Evolutionary conservation across 2,888 invertebrate species (phyloP).

Genomic region (Hanleya hanleyi): DNA sequence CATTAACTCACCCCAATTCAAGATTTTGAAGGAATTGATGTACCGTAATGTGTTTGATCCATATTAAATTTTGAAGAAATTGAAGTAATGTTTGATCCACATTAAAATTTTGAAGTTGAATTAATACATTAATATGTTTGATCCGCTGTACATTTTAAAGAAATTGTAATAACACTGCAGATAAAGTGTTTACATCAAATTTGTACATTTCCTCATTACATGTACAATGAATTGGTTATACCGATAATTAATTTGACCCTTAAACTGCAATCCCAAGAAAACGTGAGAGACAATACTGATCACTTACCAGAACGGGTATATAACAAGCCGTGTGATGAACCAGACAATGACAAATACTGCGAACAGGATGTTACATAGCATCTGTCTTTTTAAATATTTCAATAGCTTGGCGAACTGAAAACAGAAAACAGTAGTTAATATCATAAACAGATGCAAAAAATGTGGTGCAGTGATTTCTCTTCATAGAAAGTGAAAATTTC

Average conservation of each 20-base stretch:
- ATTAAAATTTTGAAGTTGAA: neutral
- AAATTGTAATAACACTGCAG: neutral
- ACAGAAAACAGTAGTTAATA: constrained; percentile 8
- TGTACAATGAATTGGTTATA: no score
- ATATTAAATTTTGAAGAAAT: neutral
- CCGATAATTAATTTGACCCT: no score
- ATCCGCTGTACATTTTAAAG: neutral
- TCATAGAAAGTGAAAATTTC: no score
- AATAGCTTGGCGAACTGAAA: constrained; percentile 91
- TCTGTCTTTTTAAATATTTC: constrained; percentile 93
- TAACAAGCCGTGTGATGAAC: constrained; percentile 91
- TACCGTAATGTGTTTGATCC: neutral
- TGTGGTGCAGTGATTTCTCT: neutral
- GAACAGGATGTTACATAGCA: constrained; percentile 90
- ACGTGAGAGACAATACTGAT: neutral
- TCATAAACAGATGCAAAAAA: neutral
- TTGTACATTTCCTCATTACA: no score
- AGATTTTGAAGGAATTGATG: neutral
- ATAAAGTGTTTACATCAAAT: no score
- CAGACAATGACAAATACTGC: constrained; percentile 91
- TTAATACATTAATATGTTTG: neutral
- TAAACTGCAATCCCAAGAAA: no score
- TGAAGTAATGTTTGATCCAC: neutral
- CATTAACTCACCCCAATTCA: no score
- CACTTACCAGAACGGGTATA: constrained; percentile 83